Evolutionary conservation across 1,140 invertebrate genomes (phyloP), one percentile per base, ranked within the genome.

Genomic region (Neelides sp.): DNA sequence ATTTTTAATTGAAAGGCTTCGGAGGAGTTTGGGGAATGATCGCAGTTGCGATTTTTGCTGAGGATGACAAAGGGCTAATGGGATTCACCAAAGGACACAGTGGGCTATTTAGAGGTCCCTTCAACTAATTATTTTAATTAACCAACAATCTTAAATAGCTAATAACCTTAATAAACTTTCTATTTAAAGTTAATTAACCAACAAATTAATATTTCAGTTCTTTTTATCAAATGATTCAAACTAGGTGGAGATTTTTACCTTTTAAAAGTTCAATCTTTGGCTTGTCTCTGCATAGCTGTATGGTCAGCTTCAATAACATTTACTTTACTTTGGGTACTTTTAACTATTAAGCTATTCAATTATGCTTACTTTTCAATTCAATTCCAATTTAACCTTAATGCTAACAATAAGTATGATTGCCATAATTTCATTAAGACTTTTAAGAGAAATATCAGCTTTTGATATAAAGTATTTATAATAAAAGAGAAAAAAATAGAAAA

Each of bases 21-120:
- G 70, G 66, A 52, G 73, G 73, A 10, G 61, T 75, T 52, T 72
- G 75, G 83, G 85, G 87, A 7, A 78, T 94, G 32, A 56, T 94
- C 10, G 82, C 87, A 0, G 86, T 94, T 4, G 89, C 87, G 0
- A 69, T 94, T 1, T 93, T 95, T 65, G 85, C 85, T n/a, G 79
- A 89, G 54, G 76, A 85, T 67, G 88, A 90, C 13, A 64, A 75
- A 40, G 79, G 86, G 0, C n/a, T n/a, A n/a, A 70, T 90, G 57
- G 70, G 78, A 22, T 82, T 86, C 0, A 90, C 85, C 0, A 75
- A 72, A 37, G 85, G 85, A 22, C 71, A 80, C 55, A 75, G 70
- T 28, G 89, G 89, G 1, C 61, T 91, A 8, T 78, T 90, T 50
- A 83, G 85, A 73, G 85, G 81, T 80, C 59, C 44, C 10, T 35